Evolutionary conservation across 1,140 invertebrate species (phyloP), one percentile per base, ranked within the genome.

Genomic region (Sycophaga agraensis): DNA sequence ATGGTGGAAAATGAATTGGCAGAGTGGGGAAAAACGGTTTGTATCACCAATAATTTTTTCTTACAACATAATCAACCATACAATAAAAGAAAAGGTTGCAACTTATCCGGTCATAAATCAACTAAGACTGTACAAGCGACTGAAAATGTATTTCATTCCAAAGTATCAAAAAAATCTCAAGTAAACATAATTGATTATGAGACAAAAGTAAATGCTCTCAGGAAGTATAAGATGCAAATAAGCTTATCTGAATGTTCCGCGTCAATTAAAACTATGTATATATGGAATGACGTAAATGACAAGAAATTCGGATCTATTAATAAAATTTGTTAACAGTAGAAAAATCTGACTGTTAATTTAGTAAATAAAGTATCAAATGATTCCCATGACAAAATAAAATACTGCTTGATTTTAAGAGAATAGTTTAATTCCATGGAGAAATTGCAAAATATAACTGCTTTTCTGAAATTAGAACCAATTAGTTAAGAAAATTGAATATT

Each of bases 21-120:
- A 6, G 48, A 37, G 24, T 31, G 31, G 53, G 74, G 71, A 39
- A 66, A 60, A 59, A 71, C 69, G 76, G 76, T 78, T 69, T 63
- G 75, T 78, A 77, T 66, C 2, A 64, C 26, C 43, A 40, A 43
- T 42, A 72, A 68, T 57, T 68, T 68, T 68, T 12, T 19, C 19
- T 68, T 59, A 69, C 11, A 17, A 35, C 45, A 66, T 51, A 69
- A 66, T 48, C 28, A 56, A 37, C 5, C 48, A 46, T 59, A 34
- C 24, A n/a, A n/a, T n/a, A 7, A 51, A 11, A n/a, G 19, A 43
- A 51, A 60, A 50, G 34, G 40, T 12, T 2, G 8, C 14, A 24
- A 49, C 26, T 48, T 35, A 31, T 16, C 24, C 12, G 21, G 9
- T 42, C 2, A n/a, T 43, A 5, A 55, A 55, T 21, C 21, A 1